Evolutionary conservation across 2,888 invertebrate species (phyloP).

Genomic region (Agapetus fuscipes): DNA sequence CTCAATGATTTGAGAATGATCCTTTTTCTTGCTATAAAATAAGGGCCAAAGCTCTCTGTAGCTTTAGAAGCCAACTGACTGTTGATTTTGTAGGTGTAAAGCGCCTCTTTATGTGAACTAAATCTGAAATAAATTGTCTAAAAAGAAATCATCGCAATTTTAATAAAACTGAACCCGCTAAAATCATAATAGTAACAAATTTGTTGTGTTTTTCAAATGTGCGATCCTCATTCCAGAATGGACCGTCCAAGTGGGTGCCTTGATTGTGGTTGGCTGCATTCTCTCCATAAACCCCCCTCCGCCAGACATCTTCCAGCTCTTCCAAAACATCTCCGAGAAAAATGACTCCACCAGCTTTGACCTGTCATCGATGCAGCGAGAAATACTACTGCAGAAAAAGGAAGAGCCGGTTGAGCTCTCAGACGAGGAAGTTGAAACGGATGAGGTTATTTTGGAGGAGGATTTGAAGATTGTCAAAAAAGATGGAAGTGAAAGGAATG

Average conservation of each 20-base stretch:
- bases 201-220: no score
- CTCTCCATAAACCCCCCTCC: conserved; percentile 55
- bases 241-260: conserved; percentile 60
- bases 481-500: conserved; percentile 6
- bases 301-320: conserved; percentile 53
- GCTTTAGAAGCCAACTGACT: no score
- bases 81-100: no score
- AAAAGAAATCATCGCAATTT: no score
- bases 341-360: no score
- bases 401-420: conserved; percentile 26
- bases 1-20: no score
- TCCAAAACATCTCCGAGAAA: conserved; percentile 37
- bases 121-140: no score
- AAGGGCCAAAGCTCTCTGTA: no score
- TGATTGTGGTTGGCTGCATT: conserved; percentile 64
- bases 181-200: no score
- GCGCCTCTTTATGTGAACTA: no score
- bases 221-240: conserved; percentile 57
- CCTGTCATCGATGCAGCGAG: background rate
- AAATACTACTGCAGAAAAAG: background rate
- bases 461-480: conserved; percentile 1
- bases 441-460: conserved; percentile 31
- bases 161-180: no score
- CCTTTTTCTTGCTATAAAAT: no score
- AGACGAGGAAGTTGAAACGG: conserved; percentile 38